Evolutionary conservation across 2,797 vertebrate genomes (phyloP).

Genomic region (Okamejei kenojei): DNA sequence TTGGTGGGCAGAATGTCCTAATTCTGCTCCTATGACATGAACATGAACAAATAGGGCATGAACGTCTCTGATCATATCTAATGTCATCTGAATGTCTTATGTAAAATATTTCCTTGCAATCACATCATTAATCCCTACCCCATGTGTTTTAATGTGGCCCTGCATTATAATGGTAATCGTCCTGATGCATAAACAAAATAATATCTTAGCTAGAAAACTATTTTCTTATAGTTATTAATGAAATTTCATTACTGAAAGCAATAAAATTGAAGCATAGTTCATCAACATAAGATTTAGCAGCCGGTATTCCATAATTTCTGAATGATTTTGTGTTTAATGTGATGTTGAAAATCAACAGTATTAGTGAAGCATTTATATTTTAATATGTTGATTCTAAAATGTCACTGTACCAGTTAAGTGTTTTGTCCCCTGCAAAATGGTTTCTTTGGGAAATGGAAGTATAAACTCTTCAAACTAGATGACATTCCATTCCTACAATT

Average conservation of each 20-base stretch:
- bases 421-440: not conserved
- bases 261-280: not conserved
- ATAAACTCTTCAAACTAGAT: not conserved
- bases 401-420: not conserved
- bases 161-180: not conserved
- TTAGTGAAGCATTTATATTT: too few relatives aligned
- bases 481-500: not conserved
- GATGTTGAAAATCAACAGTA: not conserved
- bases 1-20: too few relatives aligned
- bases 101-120: not conserved
- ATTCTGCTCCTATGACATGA: too few relatives aligned
- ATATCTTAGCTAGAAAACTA: not conserved
- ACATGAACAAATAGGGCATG: not conserved
- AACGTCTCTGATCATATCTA: not conserved
- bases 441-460: not conserved
- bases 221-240: conserved; percentile 10
- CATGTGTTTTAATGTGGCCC: not conserved
- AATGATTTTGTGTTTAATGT: not conserved
- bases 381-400: not conserved
- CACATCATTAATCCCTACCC: too few relatives aligned
- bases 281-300: not conserved
- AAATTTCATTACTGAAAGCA: not conserved
- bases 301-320: not conserved
- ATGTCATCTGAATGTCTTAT: not conserved
- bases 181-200: not conserved